These are phyloP conservation scores for Phrynocephalus guinanensis DNA, from an alignment of 2,797 vertebrate genomes.

Conservation along the genomic window DNA sequence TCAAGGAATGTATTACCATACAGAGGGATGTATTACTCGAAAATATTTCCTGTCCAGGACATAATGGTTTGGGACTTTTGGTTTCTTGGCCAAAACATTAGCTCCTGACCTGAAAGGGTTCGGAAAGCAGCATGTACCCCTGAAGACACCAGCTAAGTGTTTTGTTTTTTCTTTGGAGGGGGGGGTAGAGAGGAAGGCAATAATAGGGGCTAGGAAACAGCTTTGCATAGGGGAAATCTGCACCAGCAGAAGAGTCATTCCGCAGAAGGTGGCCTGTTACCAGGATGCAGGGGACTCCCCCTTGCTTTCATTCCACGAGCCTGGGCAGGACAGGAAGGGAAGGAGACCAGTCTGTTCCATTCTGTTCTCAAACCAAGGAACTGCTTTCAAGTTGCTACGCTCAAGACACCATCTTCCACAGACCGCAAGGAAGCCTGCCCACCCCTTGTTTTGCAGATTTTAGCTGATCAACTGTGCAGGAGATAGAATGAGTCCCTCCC, in stretches of 20 bases:
- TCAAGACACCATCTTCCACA: not conserved
- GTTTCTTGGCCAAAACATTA: slow-evolving; percentile 31
- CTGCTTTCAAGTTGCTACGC: not conserved
- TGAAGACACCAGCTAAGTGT: slow-evolving; percentile 35
- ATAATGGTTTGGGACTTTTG: slow-evolving; percentile 41
- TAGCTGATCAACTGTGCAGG: not conserved
- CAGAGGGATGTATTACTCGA: not conserved
- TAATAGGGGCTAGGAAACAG: slow-evolving; percentile 6
- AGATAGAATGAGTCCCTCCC: no score
- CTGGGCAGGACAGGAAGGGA: no score
- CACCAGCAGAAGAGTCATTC: not conserved
- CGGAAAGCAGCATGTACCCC: not conserved
- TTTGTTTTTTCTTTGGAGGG: no score
- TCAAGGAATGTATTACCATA: slow-evolving; percentile 31
- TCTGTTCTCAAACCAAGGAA: not conserved
- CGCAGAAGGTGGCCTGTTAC: not conserved
- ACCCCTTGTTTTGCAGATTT: not conserved
- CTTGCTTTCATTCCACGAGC: not conserved
- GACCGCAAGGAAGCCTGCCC: not conserved
- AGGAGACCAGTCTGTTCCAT: not conserved
- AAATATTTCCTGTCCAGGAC: slow-evolving; percentile 59
- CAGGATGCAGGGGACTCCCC: not conserved
- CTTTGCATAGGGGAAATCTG: slow-evolving; percentile 1
- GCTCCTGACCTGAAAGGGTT: slow-evolving; percentile 22
- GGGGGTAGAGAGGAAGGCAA: not conserved